Conservation (phyloP, 2,113 vertebrate genomes). For the Coryphaenoides rupestris region DNA sequence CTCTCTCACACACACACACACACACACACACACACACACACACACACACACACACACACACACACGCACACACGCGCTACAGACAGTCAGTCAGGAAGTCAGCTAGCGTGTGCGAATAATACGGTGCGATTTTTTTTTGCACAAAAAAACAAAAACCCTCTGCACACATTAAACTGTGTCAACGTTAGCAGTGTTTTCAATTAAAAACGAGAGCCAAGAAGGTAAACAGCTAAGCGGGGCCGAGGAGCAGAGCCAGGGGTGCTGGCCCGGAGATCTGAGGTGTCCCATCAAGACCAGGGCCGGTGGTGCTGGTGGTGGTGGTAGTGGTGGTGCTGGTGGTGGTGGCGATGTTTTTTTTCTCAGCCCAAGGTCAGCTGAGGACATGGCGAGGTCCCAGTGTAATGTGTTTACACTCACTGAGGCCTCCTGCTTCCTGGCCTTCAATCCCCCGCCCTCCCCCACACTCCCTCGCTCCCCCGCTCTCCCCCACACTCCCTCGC, state of each 20-base stretch:
- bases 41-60: constrained; percentile 60
- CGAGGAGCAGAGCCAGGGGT: constrained; percentile 49
- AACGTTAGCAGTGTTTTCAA: constrained; percentile 72
- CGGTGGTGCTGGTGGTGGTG: too few species aligned
- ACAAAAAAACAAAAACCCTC: constrained; percentile 28
- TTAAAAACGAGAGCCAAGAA: constrained; percentile 64
- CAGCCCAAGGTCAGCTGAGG: constrained; percentile 63
- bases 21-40: background rate
- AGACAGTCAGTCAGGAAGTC: too few species aligned
- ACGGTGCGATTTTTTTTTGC: constrained; percentile 32
- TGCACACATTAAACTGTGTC: constrained; percentile 67
- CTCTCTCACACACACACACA: background rate
- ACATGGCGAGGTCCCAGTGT: constrained; percentile 62
- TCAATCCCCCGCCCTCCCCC: constrained; percentile 7
- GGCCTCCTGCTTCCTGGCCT: constrained; percentile 66
- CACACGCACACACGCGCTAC: constrained; percentile 46
- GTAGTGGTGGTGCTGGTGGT: too few species aligned
- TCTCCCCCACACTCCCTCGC: too few species aligned
- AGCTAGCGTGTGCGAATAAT: constrained; percentile 25
- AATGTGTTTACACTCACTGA: constrained; percentile 73
- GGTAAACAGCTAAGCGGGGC: constrained; percentile 64
- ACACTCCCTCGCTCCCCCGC: too few species aligned
- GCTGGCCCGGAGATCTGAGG: constrained; percentile 60
- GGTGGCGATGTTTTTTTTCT: background rate
- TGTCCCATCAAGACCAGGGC: constrained; percentile 25